These are phyloP conservation scores for Microcebus murinus DNA, from an alignment of 2,113 vertebrate species.

Conservation along the genomic window DNA sequence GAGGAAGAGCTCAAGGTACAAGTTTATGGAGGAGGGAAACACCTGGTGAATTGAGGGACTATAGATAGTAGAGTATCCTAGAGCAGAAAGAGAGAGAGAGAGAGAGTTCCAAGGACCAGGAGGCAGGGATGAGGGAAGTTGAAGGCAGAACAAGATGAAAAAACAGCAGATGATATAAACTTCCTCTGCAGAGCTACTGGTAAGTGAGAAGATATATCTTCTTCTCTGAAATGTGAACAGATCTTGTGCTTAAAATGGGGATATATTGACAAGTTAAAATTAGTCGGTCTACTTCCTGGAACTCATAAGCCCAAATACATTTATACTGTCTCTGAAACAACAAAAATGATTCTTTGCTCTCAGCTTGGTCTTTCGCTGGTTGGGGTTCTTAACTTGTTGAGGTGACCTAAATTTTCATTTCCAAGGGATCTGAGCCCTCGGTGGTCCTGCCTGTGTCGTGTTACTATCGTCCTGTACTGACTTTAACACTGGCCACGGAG, in stretches of 20 bases:
- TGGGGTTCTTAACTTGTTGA: background rate
- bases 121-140: background rate
- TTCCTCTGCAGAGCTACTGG: background rate
- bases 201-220: background rate
- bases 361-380: background rate
- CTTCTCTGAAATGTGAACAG: slow-evolving; percentile 42
- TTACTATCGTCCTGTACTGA: background rate
- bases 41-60: background rate
- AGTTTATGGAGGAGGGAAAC: background rate
- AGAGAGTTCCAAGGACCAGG: background rate
- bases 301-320: slow-evolving; percentile 11
- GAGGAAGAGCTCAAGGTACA: background rate
- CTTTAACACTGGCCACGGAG: background rate
- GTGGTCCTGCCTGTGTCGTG: background rate
- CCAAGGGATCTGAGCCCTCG: background rate
- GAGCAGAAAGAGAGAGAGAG: background rate
- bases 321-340: background rate
- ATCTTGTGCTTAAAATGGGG: slow-evolving; percentile 24
- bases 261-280: background rate
- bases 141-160: background rate
- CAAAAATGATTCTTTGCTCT: background rate
- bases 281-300: background rate
- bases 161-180: background rate
- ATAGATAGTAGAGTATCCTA: background rate
- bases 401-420: background rate